These are phyloP conservation scores for Coptodon rendalli DNA, from an alignment of 2,113 vertebrate genomes.

Conservation along the genomic window DNA sequence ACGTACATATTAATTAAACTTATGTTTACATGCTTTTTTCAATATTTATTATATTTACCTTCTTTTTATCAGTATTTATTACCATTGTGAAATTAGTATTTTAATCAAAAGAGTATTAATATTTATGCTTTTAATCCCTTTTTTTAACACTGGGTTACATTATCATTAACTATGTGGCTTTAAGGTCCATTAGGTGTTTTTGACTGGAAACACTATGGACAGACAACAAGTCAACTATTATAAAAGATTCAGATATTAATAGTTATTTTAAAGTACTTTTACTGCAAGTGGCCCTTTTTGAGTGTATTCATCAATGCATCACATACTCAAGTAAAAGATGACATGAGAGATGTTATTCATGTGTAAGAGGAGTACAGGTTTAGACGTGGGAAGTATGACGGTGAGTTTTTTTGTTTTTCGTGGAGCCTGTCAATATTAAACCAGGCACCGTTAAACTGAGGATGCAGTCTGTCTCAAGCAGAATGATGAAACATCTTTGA, in stretches of 20 bases:
- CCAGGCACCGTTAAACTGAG: not conserved
- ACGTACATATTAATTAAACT: too few species aligned
- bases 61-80: too few species aligned
- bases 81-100: too few species aligned
- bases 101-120: too few species aligned
- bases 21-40: too few species aligned
- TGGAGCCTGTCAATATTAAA: constrained; percentile 12
- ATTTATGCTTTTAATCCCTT: too few species aligned
- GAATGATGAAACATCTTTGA: not conserved
- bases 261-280: not conserved
- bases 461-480: not conserved
- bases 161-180: not conserved
- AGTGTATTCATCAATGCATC: not conserved
- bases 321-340: not conserved
- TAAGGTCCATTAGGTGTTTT: not conserved
- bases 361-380: not conserved
- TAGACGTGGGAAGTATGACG: not conserved
- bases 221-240: not conserved
- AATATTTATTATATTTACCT: too few species aligned
- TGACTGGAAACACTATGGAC: not conserved
- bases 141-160: too few species aligned
- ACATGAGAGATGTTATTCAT: not conserved
- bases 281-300: not conserved
- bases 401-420: not conserved
- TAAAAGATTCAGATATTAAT: not conserved